Base-by-base conservation (phyloP, 2,888 invertebrate genomes). In the Poecilobothrus nobilitatus region DNA sequence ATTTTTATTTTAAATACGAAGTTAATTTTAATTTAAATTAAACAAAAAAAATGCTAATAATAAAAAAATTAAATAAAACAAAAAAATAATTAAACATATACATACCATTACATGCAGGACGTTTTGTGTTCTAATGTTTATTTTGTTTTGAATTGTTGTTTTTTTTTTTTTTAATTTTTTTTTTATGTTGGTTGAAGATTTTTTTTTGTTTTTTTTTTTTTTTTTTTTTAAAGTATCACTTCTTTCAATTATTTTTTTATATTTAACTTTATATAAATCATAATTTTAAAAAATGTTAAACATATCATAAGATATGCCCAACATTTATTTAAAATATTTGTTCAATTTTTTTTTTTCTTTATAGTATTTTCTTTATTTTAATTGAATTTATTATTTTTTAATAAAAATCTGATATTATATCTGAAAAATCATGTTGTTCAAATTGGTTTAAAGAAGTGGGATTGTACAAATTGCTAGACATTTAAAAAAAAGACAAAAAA, bases 41-140 rank as follows among this genome's bases (percentile, higher is more conserved):
- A 53, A 53, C 2, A 53, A 53, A 12, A 53, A 53, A 53, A 53
- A 2, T 18, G 2, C 9, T 12, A 1, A 9, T 53, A 6, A 4
- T 53, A 53, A 53, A 18, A 53, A 53, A 53, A 18, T 53, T 12
- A 53, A 53, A 53, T 53, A 18, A 53, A 53, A 41, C 41, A 41
- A 41, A 53, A 53, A 53, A 18, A 53, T 37, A 37, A 10, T 18
- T 53, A 53, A 53, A 53, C 53, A 53, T 53, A 41, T 41, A 53
- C 53, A 53, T 53, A 53, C 53, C 53, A 53, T 53, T 53, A 53
- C 53, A 53, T 53, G 53, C 53, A 53, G 53, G 53, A 53, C 53
- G 53, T 53, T 53, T 18, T 53, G 53, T 53, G 53, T 53, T 53
- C 15, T 53, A 53, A 18, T 53, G 53, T 18, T 9, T 44, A 18